Evolutionary conservation across 2,888 invertebrate species (phyloP), one percentile per base, ranked within the genome.

Genomic region (Sepioteuthis lessoniana): DNA sequence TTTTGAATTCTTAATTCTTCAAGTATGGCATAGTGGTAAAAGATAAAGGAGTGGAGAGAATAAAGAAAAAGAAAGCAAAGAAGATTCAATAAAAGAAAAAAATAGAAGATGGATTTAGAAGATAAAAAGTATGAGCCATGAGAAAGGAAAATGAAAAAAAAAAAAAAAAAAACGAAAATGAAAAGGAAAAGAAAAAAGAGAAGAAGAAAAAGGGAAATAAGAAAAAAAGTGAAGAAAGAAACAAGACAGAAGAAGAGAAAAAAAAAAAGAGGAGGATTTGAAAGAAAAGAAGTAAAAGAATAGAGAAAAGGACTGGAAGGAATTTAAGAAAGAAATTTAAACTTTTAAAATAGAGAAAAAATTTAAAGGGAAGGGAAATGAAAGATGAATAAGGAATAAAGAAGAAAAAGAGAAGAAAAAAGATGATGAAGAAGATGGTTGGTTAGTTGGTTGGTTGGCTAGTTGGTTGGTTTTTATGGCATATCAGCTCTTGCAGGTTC

Each of bases 371-470:
- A 16, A 55, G 76, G 31, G 16, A 76, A 31, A 47, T 5, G 46
- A 46, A 76, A 55, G 13, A 31, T 21, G 38, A 31, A 21, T 60
- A 60, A 19, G 90, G 31, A 90, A 42, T 76, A 16, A 90, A 28
- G 31, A 76, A 90, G 90, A 93, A n/a, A 38, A 46, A 93, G 90
- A 93, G 25, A 55, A 91, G 47, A 38, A 91, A 91, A 38, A 55
- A 50, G 91, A 94, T 31, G 47, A 60, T 91, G 31, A 94, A 55
- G 91, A 42, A 46, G 47, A 90, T 21, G 90, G 28, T n/a, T n/a
- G n/a, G n/a, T n/a, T n/a, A n/a, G n/a, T n/a, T n/a, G n/a, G n/a
- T n/a, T n/a, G n/a, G n/a, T n/a, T n/a, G n/a, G n/a, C n/a, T n/a
- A n/a, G n/a, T n/a, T n/a, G n/a, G n/a, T n/a, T n/a, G n/a, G n/a